Evolutionary conservation across 2,113 vertebrate species (phyloP).

Genomic region (Nothocercus nigrocapillus): DNA sequence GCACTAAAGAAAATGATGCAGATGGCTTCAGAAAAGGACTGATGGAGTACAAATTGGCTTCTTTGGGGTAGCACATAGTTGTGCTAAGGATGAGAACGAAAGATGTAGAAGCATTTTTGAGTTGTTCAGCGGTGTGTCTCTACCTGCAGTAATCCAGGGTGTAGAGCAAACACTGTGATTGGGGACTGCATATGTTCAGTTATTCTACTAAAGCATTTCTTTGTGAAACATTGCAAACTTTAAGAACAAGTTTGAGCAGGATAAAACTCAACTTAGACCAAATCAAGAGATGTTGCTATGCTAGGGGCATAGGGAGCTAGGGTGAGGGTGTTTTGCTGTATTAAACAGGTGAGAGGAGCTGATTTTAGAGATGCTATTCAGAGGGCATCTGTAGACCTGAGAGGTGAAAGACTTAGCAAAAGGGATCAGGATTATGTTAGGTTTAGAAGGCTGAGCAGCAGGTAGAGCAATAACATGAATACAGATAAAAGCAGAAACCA

Average conservation of each 20-base stretch:
- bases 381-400: neutral
- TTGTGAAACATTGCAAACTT: neutral
- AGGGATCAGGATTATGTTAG: neutral
- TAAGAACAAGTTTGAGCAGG: neutral
- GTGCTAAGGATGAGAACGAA: neutral
- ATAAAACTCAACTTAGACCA: neutral
- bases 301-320: no score
- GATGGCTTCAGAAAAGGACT: rapidly evolving
- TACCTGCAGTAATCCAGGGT: neutral
- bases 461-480: neutral
- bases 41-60: neutral
- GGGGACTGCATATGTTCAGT: neutral
- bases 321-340: neutral
- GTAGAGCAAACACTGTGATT: neutral
- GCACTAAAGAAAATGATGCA: rapidly evolving
- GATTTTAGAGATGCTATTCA: neutral
- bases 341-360: neutral
- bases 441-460: neutral
- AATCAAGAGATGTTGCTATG: neutral
- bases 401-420: neutral
- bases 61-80: neutral
- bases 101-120: neutral
- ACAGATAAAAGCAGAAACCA: neutral
- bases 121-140: neutral
- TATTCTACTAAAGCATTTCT: neutral